Percentiles rank a stretch among this genome's conserved stretches.
These are phyloP conservation scores for Rhabdophis nuchalis DNA, from an alignment of 2,797 vertebrate genomes.

Conservation along the genomic window DNA sequence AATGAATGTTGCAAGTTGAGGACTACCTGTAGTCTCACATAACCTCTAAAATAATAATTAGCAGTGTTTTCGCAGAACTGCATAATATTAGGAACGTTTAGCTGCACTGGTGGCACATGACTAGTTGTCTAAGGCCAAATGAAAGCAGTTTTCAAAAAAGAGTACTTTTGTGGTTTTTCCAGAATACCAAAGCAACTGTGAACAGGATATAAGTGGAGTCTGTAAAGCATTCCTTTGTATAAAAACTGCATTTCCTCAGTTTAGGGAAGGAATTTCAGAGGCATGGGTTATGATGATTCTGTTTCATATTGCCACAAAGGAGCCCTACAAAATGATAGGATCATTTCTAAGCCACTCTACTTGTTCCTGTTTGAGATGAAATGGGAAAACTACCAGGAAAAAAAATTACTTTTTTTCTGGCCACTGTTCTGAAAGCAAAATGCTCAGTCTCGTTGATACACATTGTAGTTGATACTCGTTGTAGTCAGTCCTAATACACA, in stretches of 20 bases:
- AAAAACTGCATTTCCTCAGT: background rate
- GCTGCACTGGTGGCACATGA: background rate
- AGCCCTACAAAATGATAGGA: background rate
- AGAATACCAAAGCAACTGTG: background rate
- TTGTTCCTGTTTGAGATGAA: background rate
- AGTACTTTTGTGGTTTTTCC: background rate
- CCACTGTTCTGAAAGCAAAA: background rate
- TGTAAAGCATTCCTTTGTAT: background rate
- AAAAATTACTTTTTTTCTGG: background rate
- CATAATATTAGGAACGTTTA: background rate
- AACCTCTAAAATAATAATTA: background rate
- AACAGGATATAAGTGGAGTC: background rate
- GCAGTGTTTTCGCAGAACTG: background rate
- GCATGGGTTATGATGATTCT: background rate
- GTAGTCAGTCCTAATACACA: background rate
- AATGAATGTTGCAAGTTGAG: background rate
- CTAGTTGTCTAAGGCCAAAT: background rate
- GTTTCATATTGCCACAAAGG: background rate
- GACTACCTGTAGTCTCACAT: background rate
- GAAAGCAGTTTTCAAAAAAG: background rate
- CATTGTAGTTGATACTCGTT: no score
- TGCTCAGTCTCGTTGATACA: background rate
- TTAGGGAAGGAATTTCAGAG: background rate
- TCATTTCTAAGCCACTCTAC: background rate
- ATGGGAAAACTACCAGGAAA: background rate